Conservation (phyloP, 2,113 vertebrate genomes). For the Pyxicephalus adspersus region DNA sequence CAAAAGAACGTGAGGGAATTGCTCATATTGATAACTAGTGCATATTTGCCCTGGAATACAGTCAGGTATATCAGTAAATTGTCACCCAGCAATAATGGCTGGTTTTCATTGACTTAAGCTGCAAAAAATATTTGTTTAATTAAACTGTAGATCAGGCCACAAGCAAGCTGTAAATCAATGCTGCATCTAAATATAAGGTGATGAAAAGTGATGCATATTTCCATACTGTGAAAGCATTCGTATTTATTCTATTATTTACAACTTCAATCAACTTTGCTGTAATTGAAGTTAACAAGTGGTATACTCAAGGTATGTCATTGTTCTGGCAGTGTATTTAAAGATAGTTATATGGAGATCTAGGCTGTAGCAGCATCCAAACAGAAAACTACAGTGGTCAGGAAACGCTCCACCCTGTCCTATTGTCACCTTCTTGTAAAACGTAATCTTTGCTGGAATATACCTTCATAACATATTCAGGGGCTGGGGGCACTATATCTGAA, state of each 20-base stretch:
- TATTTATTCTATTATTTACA: conserved; percentile 19
- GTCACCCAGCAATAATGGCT: too few relatives aligned
- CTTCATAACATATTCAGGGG: too few relatives aligned
- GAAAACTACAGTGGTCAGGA: not conserved
- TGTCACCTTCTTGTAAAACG: too few relatives aligned
- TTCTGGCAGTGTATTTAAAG: conserved; percentile 47
- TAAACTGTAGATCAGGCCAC: not conserved
- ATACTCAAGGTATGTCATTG: conserved; percentile 38
- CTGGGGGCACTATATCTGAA: too few relatives aligned
- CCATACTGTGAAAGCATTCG: conserved; percentile 6
- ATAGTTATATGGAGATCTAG: not conserved
- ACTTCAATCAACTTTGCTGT: conserved; percentile 26
- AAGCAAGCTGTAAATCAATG: not conserved
- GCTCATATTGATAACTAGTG: too few relatives aligned
- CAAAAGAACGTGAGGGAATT: not conserved
- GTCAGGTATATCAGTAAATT: too few relatives aligned
- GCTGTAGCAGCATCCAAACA: conserved; percentile 36
- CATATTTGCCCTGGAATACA: too few relatives aligned
- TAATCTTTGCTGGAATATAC: not conserved
- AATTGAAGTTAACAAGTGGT: conserved; percentile 12
- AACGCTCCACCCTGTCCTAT: not conserved
- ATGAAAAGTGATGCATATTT: conserved; percentile 11
- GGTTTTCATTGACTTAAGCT: too few relatives aligned
- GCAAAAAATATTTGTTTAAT: too few relatives aligned
- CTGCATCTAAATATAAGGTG: conserved; percentile 13